Conservation (phyloP, 2,888 invertebrate species). For the Ypsolopha scabrella region DNA sequence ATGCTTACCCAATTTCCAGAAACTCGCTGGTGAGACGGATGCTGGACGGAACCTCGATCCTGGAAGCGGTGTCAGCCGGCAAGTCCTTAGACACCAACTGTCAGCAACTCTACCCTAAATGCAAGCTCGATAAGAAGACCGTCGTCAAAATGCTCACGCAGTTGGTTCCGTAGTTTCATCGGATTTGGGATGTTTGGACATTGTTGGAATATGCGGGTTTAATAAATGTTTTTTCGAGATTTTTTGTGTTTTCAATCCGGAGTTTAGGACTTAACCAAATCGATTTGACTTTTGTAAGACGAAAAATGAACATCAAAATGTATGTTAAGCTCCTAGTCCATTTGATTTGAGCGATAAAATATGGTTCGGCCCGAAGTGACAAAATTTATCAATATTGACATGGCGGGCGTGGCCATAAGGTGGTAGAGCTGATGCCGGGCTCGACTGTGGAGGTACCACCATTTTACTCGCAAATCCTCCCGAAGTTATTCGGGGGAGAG, state of each 20-base stretch:
- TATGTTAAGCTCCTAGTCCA: too few relatives aligned
- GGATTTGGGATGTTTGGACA: neutral
- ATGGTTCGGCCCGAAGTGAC: too few relatives aligned
- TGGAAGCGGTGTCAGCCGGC: conserved; percentile 77
- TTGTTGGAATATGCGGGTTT: neutral
- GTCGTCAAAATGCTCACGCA: conserved; percentile 76
- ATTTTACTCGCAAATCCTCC: too few relatives aligned
- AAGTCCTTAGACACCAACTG: conserved; percentile 71
- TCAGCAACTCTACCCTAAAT: conserved; percentile 71
- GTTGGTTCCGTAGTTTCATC: conserved; percentile 68
- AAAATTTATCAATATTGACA: too few relatives aligned
- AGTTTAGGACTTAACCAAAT: neutral
- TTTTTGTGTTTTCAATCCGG: neutral
- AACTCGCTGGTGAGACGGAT: conserved; percentile 77
- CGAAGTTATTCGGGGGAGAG: too few relatives aligned
- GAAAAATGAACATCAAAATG: too few relatives aligned
- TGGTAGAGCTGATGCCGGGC: too few relatives aligned
- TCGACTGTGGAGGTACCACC: too few relatives aligned
- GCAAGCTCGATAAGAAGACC: conserved; percentile 77
- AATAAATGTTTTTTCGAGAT: neutral
- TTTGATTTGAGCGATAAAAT: too few relatives aligned
- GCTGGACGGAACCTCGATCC: conserved; percentile 78
- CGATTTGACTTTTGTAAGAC: too few relatives aligned
- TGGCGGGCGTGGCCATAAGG: too few relatives aligned
- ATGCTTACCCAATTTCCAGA: conserved; percentile 44